Evolutionary conservation across 2,888 invertebrate genomes (phyloP).

Genomic region (Oscheius sp.): DNA sequence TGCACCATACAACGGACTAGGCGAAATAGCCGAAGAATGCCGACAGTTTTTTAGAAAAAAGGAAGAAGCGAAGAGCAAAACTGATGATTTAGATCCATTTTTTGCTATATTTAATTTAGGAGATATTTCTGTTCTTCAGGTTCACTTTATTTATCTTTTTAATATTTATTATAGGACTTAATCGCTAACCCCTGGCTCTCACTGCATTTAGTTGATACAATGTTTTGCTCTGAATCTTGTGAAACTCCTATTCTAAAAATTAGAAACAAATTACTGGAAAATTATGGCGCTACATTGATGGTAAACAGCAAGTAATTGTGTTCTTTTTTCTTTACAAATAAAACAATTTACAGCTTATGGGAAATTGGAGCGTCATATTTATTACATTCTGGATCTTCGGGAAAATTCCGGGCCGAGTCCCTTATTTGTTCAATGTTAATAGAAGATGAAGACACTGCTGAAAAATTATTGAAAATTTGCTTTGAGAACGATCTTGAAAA

Average conservation of each 20-base stretch:
- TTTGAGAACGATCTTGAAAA: conserved; percentile 43
- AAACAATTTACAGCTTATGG: conserved; percentile 43
- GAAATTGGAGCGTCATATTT: conserved; percentile 53
- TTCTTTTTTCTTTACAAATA: background rate
- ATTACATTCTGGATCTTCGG: conserved; percentile 45
- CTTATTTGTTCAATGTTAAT: conserved; percentile 49
- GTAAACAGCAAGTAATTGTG: conserved; percentile 38
- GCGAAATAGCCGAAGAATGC: conserved; percentile 39
- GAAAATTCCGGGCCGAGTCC: conserved; percentile 45
- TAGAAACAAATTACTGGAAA: conserved; percentile 38
- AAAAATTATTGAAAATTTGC: conserved; percentile 44
- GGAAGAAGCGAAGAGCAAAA: background rate
- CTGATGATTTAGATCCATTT: conserved; percentile 35
- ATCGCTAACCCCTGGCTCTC: conserved; percentile 53
- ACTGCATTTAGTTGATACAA: conserved; percentile 52
- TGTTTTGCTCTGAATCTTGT: conserved; percentile 41
- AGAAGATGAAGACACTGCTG: conserved; percentile 52
- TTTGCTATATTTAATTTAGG: conserved; percentile 34
- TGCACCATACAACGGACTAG: conserved; percentile 37
- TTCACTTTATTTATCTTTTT: background rate
- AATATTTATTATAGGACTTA: conserved; percentile 34
- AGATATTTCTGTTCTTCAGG: conserved; percentile 33
- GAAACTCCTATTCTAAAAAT: conserved; percentile 38
- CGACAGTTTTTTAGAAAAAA: conserved; percentile 16
- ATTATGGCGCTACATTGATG: conserved; percentile 45